A percentile compares a stretch with the other conserved stretches of the same genome.
phyloP scores from a whole-genome alignment of 2,888 invertebrate species.

The Polylopha cassiicola region DNA sequence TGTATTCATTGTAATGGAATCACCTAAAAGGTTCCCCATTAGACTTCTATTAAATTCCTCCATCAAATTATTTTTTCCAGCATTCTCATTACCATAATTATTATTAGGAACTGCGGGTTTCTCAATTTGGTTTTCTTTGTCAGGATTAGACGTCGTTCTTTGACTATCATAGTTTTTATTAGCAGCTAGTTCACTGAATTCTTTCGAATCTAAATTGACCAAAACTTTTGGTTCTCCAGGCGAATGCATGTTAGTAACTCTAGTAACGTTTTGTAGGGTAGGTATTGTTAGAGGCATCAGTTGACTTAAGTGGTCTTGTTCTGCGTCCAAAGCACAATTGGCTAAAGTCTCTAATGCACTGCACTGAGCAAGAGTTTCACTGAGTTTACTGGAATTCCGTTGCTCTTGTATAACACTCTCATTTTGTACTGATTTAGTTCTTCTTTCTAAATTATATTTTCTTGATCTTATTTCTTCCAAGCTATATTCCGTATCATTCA shows the following conservation, averaged over 20 bases:
- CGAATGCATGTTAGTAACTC: conserved; percentile 68
- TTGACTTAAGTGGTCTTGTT: conserved; percentile 66
- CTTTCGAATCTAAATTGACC: conserved; percentile 69
- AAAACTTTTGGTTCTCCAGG: conserved; percentile 70
- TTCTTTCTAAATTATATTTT: conserved; percentile 67
- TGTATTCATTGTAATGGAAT: conserved; percentile 82
- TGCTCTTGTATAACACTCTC: conserved; percentile 39
- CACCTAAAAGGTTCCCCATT: conserved; percentile 73
- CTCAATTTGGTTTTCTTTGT: conserved; percentile 57
- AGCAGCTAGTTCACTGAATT: conserved; percentile 58
- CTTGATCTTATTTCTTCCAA: conserved; percentile 86
- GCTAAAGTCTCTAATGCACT: conserved; percentile 71
- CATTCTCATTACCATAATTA: conserved; percentile 47
- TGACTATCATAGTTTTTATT: conserved; percentile 56
- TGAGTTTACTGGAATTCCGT: conserved; percentile 52
- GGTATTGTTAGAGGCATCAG: conserved; percentile 67
- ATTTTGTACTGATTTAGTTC: conserved; percentile 47
- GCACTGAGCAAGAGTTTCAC: conserved; percentile 66
- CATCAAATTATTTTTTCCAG: conserved; percentile 62
- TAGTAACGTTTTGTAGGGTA: conserved; percentile 65
- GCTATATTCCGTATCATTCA: conserved; percentile 81
- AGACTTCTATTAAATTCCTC: conserved; percentile 70
- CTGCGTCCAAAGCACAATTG: conserved; percentile 66
- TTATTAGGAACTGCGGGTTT: conserved; percentile 33
- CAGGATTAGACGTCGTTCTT: conserved; percentile 33